phyloP scores from a whole-genome alignment of 2,888 invertebrate genomes.

The Oxytorus armatus region DNA sequence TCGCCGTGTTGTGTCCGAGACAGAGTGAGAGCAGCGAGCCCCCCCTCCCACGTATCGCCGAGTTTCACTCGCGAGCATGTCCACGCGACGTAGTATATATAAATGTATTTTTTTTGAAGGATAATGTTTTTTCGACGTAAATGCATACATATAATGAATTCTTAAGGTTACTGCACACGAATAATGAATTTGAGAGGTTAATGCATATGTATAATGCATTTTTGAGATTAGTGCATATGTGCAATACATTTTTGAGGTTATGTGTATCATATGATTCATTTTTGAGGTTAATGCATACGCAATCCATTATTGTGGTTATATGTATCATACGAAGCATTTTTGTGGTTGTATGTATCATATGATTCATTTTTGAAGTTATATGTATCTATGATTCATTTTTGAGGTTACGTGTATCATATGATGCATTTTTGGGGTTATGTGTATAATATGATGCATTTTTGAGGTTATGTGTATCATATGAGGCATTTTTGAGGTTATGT shows the following conservation, averaged over 20 bases:
- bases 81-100: constrained; percentile 1
- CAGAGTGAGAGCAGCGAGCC: background rate
- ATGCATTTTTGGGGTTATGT: no score
- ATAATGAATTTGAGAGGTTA: background rate
- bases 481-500: no score
- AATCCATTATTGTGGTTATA: no score
- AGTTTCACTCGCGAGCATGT: constrained; percentile 7
- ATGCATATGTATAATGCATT: background rate
- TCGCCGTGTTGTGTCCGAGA: constrained; percentile 10
- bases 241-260: background rate
- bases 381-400: no score
- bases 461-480: no score
- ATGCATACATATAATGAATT: background rate
- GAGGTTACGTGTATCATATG: no score
- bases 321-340: no score
- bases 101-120: background rate
- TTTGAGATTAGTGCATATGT: background rate
- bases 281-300: no score
- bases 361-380: no score
- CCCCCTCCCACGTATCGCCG: background rate
- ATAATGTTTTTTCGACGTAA: background rate
- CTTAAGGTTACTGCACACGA: background rate
- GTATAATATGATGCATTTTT: no score
- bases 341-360: no score
- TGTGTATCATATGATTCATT: background rate